phyloP scores from a whole-genome alignment of 2,113 vertebrate genomes.

The Falco punctatus region DNA sequence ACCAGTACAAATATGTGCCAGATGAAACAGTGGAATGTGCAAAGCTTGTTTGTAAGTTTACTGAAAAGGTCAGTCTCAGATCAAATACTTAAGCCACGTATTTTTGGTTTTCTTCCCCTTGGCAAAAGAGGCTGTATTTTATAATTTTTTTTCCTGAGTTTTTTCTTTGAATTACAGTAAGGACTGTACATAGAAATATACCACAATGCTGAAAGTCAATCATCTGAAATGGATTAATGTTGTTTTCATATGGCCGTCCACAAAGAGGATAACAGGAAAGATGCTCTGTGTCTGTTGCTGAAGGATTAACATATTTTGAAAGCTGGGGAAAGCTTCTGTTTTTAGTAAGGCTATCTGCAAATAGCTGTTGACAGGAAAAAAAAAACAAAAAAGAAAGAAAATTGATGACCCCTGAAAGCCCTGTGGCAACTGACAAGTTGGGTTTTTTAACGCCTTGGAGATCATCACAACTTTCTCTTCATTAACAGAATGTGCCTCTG shows the following conservation, averaged over 20 bases:
- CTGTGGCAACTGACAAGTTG: background rate
- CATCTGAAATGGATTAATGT: background rate
- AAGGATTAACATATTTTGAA: background rate
- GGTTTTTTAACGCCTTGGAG: background rate
- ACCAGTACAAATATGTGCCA: background rate
- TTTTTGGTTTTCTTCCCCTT: background rate
- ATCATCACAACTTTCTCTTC: background rate
- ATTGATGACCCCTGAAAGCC: background rate
- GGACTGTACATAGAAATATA: background rate
- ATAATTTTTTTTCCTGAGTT: background rate
- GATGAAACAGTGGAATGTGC: background rate
- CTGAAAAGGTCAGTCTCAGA: background rate
- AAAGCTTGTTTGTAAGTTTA: background rate
- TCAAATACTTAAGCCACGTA: background rate
- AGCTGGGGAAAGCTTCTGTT: background rate
- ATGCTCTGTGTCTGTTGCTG: background rate
- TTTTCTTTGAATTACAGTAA: background rate
- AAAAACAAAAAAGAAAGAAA: background rate
- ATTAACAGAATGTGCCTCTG: background rate
- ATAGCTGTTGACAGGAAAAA: background rate
- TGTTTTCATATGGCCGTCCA: background rate
- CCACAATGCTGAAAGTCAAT: background rate
- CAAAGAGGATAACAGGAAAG: background rate
- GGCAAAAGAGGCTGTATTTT: background rate
- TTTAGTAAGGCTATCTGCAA: background rate